A percentile compares a stretch with the other conserved stretches of the same genome.
Evolutionary conservation across 2,113 vertebrate genomes (phyloP).

Genomic region (Plotosus lineatus): DNA sequence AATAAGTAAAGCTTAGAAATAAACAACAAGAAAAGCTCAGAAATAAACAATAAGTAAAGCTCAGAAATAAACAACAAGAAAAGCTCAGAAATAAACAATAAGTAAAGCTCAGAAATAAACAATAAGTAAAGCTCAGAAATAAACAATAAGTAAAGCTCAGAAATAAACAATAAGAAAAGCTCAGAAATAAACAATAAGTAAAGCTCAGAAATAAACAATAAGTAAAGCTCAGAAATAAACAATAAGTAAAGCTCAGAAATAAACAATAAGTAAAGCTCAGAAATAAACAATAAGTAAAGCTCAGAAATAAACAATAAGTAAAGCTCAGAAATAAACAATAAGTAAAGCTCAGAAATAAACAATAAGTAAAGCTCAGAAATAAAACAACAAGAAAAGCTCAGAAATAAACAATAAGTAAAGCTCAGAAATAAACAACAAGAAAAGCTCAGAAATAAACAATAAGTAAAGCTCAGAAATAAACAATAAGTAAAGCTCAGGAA

Average conservation of each 20-base stretch:
- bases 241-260: background rate
- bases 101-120: background rate
- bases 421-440: background rate
- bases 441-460: background rate
- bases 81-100: background rate
- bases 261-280: background rate
- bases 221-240: background rate
- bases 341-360: background rate
- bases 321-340: background rate
- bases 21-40: background rate
- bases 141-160: background rate
- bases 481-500: background rate
- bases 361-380: background rate
- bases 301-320: background rate
- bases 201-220: background rate
- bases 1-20: background rate
- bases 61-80: background rate
- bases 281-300: background rate
- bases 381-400: background rate
- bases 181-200: background rate
- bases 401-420: background rate
- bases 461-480: background rate
- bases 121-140: background rate
- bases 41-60: background rate
- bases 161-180: background rate